Conservation (phyloP, 2,113 vertebrate genomes). For the Todiramphus saurophagus region DNA sequence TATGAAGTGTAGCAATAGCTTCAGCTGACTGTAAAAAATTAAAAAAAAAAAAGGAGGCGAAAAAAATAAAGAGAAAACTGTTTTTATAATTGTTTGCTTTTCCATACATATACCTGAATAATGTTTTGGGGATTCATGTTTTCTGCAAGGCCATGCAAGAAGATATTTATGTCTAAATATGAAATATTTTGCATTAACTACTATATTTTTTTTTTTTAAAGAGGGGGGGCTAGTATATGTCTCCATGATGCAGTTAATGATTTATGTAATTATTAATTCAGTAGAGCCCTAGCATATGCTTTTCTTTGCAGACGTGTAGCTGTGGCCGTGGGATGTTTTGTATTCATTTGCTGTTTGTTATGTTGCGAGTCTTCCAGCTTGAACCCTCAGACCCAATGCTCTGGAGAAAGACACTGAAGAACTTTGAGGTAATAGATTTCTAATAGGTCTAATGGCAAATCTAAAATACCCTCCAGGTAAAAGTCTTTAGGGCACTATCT, state of each 20-base stretch:
- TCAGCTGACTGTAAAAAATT: background rate
- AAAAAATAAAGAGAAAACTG: background rate
- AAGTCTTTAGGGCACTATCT: background rate
- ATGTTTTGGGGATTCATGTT: background rate
- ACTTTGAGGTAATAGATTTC: slow-evolving; percentile 83
- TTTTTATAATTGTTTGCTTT: background rate
- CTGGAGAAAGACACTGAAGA: slow-evolving; percentile 90
- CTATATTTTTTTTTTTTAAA: too few relatives aligned
- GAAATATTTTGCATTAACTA: background rate
- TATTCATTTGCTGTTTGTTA: slow-evolving; percentile 89
- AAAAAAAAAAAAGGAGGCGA: too few relatives aligned
- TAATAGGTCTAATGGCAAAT: background rate
- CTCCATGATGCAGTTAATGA: background rate
- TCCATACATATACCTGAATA: background rate
- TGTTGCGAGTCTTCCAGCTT: slow-evolving; percentile 89
- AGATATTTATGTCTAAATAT: background rate
- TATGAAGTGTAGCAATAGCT: background rate
- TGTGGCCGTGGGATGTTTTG: slow-evolving; percentile 90
- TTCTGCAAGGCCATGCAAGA: background rate
- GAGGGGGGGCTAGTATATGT: background rate
- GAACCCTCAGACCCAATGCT: slow-evolving; percentile 85
- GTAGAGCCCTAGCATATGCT: background rate
- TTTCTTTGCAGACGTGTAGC: slow-evolving; percentile 83
- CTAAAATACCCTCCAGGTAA: background rate
- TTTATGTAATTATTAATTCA: background rate